Evolutionary conservation across 2,888 invertebrate species (phyloP).

Genomic region (Noctua fimbriata): DNA sequence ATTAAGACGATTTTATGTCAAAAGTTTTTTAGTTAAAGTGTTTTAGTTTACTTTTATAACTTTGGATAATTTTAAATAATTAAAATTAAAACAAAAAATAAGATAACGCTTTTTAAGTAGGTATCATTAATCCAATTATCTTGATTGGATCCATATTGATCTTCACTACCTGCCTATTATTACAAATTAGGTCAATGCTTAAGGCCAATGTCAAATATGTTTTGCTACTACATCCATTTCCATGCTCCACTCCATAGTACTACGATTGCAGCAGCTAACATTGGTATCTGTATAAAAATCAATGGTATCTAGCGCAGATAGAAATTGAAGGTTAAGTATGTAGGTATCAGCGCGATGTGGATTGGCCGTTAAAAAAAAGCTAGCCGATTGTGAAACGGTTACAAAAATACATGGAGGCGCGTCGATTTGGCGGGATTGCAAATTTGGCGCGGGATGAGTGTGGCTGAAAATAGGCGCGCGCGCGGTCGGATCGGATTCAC

Average conservation of each 20-base stretch:
- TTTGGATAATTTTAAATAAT: neutral
- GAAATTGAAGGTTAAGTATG: slow-evolving; percentile 70
- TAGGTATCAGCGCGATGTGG: slow-evolving; percentile 65
- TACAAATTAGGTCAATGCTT: slow-evolving; percentile 78
- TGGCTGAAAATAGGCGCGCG: slow-evolving; percentile 85
- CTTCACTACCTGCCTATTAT: slow-evolving; percentile 56
- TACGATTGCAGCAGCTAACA: slow-evolving; percentile 17
- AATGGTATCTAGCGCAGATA: slow-evolving; percentile 52
- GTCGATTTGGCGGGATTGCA: slow-evolving; percentile 89
- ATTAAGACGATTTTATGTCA: neutral
- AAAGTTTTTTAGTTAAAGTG: neutral
- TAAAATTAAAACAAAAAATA: neutral
- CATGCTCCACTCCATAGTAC: slow-evolving; percentile 44
- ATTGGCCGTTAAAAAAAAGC: slow-evolving; percentile 73
- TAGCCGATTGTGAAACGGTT: slow-evolving; percentile 85
- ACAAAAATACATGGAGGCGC: slow-evolving; percentile 87
- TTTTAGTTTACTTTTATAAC: neutral
- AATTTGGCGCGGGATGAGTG: slow-evolving; percentile 88
- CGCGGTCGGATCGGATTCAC: slow-evolving; percentile 88
- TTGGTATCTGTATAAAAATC: slow-evolving; percentile 33
- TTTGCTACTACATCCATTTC: slow-evolving; percentile 70
- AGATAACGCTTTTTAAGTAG: neutral
- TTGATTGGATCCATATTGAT: slow-evolving; percentile 34
- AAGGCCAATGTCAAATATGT: slow-evolving; percentile 87
- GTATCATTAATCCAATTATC: neutral